Conservation (phyloP, 2,113 vertebrate species). For the Albula goreensis region DNA sequence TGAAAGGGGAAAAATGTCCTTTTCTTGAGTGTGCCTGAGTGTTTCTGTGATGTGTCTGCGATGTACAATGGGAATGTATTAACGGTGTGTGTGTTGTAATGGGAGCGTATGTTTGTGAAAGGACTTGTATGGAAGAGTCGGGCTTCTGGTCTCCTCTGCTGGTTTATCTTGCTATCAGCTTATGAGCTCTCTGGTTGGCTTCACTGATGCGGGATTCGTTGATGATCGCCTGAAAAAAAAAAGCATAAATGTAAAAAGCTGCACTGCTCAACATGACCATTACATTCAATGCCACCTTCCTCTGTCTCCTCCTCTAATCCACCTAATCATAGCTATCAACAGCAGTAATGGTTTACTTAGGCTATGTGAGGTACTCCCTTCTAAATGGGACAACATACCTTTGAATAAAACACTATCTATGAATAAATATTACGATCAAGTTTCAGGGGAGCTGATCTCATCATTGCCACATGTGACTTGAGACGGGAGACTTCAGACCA, state of each 20-base stretch:
- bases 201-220: conserved; percentile 73
- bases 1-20: background rate
- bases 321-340: background rate
- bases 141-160: background rate
- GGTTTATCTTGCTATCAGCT: conserved; percentile 63
- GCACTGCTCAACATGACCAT: background rate
- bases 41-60: background rate
- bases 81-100: background rate
- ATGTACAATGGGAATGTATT: background rate
- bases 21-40: background rate
- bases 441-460: background rate
- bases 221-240: conserved; percentile 58
- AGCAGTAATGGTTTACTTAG: background rate
- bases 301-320: background rate
- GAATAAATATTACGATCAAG: background rate
- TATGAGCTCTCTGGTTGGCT: conserved; percentile 76
- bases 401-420: background rate
- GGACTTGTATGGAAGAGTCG: background rate
- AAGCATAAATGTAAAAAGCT: no score
- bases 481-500: background rate
- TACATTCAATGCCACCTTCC: background rate
- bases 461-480: background rate
- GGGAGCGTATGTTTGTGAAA: background rate
- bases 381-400: background rate
- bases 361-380: background rate